Percentiles rank a stretch among this genome's conserved stretches.
These are phyloP conservation scores for Knipowitschia caucasica DNA, from an alignment of 2,797 vertebrate species.

Conservation along the genomic window DNA sequence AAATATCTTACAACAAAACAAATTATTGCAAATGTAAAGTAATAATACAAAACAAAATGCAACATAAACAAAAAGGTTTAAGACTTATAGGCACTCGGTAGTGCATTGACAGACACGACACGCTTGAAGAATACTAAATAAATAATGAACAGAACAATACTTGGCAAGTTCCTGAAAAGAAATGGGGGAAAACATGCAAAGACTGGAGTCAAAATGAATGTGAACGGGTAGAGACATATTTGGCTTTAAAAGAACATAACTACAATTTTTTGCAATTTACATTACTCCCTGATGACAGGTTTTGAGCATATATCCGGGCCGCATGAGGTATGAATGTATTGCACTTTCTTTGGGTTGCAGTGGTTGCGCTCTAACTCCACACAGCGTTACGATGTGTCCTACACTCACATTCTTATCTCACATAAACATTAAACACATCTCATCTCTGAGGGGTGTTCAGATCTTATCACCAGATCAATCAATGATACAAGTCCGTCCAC, in stretches of 20 bases:
- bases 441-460: slow-evolving; percentile 43
- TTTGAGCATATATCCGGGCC: slow-evolving; percentile 28
- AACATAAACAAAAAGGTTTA: slow-evolving; percentile 75
- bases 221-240: slow-evolving; percentile 57
- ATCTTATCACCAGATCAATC: slow-evolving; percentile 25
- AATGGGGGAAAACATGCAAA: slow-evolving; percentile 48
- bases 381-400: slow-evolving; percentile 20
- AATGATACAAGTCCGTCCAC: slow-evolving; percentile 15
- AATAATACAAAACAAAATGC: slow-evolving; percentile 60
- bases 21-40: slow-evolving; percentile 69
- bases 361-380: slow-evolving; percentile 43
- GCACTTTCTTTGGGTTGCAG: slow-evolving; percentile 81
- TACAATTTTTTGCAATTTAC: slow-evolving; percentile 34
- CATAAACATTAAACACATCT: slow-evolving; percentile 36
- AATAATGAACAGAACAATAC: slow-evolving; percentile 57
- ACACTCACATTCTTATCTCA: slow-evolving; percentile 21
- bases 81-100: slow-evolving; percentile 78
- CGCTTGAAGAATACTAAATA: slow-evolving; percentile 63
- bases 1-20: slow-evolving; percentile 82
- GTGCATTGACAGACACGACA: slow-evolving; percentile 52
- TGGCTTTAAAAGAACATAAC: slow-evolving; percentile 55
- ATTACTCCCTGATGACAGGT: slow-evolving; percentile 58
- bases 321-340: slow-evolving; percentile 82
- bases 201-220: slow-evolving; percentile 52
- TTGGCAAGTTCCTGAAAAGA: slow-evolving; percentile 47